Percentiles rank a stretch among this genome's conserved stretches.
Conservation (phyloP, 1,140 invertebrate genomes). For the Kradibia gibbosae region DNA sequence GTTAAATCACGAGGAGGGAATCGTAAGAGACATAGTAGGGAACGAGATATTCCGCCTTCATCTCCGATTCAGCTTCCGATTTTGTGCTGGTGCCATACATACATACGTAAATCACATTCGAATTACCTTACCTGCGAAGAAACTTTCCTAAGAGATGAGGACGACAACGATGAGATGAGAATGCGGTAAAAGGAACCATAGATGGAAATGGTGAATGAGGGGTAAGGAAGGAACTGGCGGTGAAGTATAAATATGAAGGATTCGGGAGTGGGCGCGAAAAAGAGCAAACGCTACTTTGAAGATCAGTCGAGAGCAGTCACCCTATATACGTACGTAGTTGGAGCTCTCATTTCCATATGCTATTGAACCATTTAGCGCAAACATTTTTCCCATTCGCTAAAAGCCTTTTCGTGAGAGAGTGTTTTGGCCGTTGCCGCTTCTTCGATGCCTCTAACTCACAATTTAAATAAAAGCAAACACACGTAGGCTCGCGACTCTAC, state of each 20-base stretch:
- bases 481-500: constrained; percentile 55
- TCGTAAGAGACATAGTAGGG: not conserved
- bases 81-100: constrained; percentile 33
- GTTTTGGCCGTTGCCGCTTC: constrained; percentile 50
- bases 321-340: not conserved
- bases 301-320: constrained; percentile 58
- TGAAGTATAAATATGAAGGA: constrained; percentile 8
- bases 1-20: not conserved
- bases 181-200: not conserved
- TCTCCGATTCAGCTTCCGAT: constrained; percentile 48
- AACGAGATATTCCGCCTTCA: constrained; percentile 40
- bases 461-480: constrained; percentile 75
- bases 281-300: constrained; percentile 56
- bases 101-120: constrained; percentile 54
- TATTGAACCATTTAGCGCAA: constrained; percentile 72
- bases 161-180: not conserved
- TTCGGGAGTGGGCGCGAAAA: constrained; percentile 17
- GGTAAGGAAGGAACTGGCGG: not conserved
- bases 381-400: constrained; percentile 71
- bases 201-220: not conserved
- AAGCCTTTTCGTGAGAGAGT: constrained; percentile 58
- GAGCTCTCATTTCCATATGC: constrained; percentile 68
- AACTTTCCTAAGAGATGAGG: constrained; percentile 14
- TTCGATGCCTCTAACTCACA: constrained; percentile 68
- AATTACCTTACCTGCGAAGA: constrained; percentile 48